Conservation (phyloP, 2,797 vertebrate species). For the Pantherophis alleghaniensis region DNA sequence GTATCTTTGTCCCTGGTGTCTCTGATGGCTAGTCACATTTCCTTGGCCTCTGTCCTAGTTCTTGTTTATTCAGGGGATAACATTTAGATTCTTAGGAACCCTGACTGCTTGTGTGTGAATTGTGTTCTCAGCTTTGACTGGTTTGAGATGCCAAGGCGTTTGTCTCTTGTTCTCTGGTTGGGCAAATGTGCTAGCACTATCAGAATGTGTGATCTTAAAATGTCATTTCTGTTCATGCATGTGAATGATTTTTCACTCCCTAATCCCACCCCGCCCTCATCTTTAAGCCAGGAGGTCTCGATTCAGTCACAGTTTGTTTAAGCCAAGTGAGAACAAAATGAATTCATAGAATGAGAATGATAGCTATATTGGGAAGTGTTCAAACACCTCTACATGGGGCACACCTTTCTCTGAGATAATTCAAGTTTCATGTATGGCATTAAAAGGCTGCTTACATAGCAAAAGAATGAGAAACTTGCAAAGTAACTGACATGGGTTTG, state of each 20-base stretch:
- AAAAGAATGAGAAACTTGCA: background rate
- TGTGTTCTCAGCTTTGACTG: conserved; percentile 14
- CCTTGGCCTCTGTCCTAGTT: conserved; percentile 12
- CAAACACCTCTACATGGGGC: background rate
- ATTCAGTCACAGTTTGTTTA: conserved; percentile 1
- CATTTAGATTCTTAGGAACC: background rate
- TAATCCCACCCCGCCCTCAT: background rate
- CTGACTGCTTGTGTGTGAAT: background rate
- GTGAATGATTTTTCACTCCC: background rate
- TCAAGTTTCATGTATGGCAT: background rate
- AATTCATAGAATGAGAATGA: conserved; percentile 11
- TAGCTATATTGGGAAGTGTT: background rate
- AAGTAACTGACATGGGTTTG: background rate
- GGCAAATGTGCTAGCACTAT: background rate
- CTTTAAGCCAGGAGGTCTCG: conserved; percentile 1
- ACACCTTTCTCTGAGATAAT: background rate
- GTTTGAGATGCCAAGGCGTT: background rate
- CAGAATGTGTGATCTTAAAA: conserved; percentile 15
- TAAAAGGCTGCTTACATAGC: background rate
- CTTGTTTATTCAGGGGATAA: conserved; percentile 15
- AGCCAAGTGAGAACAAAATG: conserved; percentile 1
- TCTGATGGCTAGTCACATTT: background rate
- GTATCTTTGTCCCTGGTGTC: background rate
- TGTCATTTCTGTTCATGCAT: conserved; percentile 24
- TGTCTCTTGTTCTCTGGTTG: conserved; percentile 5